Evolutionary conservation across 2,888 invertebrate species (phyloP), one percentile per base, ranked within the genome.

Genomic region (Drosophila borborema): DNA sequence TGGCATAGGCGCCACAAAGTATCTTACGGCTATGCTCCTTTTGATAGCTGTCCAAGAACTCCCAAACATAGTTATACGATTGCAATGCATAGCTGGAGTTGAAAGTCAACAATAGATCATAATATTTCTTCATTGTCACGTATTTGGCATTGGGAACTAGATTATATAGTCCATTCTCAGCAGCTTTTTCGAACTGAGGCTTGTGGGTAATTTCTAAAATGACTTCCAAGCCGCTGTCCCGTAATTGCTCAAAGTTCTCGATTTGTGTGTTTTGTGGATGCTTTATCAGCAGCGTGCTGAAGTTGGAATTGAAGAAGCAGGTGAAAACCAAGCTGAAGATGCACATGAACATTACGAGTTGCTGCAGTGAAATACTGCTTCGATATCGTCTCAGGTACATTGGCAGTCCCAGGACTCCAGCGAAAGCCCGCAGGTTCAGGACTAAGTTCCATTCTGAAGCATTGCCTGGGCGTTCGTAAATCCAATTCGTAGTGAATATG

Each of bases 281-380:
- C 18, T 67, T 73, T 5, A 46, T 76, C 5, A 80, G 31, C 6
- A 80, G 28, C 8, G 79, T 58, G 20, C 67, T 79, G 9, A 76
- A 23, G n/a, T 61, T 73, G 43, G 72, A 69, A 49, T 55, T 65
- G n/a, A 79, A 67, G 1, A 80, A 76, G 12, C 38, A 63, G 45
- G 46, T 60, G 3, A 56, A 66, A 7, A 78, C 41, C 9, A 79
- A 16, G 0, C 75, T 48, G 2, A 69, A 72, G 9, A 78, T n/a
- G 23, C 69, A 64, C n/a, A 75, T 68, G 1, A 45, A 12, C 49
- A 78, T 51, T 2, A 69, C 40, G 0, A 78, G 53, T n/a, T 71
- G 77, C 5, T 48, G 73, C 0, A 74, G 43, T 0, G 66, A 72
- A 1, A 61, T 31, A 12, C 55, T 40, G 1, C 2, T 12, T 38